Conservation (phyloP, 2,888 invertebrate species). For the Seira ritae region DNA sequence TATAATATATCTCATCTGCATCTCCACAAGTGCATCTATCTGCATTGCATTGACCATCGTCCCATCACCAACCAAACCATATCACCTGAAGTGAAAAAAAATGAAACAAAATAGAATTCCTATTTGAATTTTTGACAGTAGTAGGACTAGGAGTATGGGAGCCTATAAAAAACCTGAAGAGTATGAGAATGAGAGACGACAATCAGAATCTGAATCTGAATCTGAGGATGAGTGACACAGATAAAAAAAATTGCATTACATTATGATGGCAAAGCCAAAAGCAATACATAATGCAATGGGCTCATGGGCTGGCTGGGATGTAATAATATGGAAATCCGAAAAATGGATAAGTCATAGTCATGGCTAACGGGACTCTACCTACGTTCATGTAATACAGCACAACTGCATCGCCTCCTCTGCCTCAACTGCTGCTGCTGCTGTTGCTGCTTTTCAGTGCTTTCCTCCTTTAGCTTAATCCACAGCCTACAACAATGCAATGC, state of each 20-base stretch:
- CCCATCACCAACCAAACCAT: background rate
- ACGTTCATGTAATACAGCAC: constrained; percentile 43
- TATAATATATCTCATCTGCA: background rate
- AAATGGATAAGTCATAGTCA: constrained; percentile 66
- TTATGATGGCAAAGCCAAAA: too few species aligned
- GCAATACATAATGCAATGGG: too few species aligned
- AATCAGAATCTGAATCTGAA: background rate
- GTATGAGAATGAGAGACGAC: background rate
- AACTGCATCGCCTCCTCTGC: too few species aligned
- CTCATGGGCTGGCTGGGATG: background rate
- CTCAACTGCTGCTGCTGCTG: too few species aligned
- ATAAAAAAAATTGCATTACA: constrained; percentile 22
- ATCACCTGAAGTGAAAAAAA: background rate
- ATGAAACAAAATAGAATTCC: background rate
- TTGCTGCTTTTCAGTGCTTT: too few species aligned
- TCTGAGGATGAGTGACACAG: constrained; percentile 43
- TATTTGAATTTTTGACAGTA: constrained; percentile 45
- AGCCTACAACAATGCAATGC: constrained; percentile 1
- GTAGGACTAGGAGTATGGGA: too few species aligned
- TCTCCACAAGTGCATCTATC: background rate
- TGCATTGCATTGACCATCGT: background rate
- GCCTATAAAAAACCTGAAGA: background rate
- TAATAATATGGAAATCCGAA: constrained; percentile 65
- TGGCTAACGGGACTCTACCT: constrained; percentile 64
- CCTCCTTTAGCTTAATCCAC: too few species aligned